Evolutionary conservation across 2,797 vertebrate genomes (phyloP).

Genomic region (Numenius phaeopus): DNA sequence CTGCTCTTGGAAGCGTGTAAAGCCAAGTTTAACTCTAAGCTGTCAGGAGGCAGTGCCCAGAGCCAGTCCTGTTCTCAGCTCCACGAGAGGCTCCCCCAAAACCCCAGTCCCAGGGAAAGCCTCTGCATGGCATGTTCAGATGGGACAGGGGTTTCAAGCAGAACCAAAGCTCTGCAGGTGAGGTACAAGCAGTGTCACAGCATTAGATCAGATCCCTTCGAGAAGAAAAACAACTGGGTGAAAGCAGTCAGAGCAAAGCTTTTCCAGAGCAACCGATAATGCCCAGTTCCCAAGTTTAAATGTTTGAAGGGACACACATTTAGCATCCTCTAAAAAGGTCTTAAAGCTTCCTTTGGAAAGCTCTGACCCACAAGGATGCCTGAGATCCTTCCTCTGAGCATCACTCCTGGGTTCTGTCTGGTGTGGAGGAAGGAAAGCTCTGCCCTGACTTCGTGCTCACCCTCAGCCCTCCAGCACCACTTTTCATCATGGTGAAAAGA

Average conservation of each 20-base stretch:
- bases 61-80: not conserved
- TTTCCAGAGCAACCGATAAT: not conserved
- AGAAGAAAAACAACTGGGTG: not conserved
- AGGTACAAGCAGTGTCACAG: not conserved
- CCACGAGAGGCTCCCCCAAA: not conserved
- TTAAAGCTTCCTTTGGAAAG: not conserved
- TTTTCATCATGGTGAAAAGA: not conserved
- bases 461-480: not conserved
- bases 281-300: not conserved
- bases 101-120: not conserved
- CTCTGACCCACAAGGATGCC: not conserved
- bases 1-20: slow-evolving; percentile 4
- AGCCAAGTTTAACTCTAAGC: slow-evolving; percentile 35
- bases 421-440: not conserved
- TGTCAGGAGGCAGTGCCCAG: not conserved
- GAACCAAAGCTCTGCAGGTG: not conserved
- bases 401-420: rapidly evolving
- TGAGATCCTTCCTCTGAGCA: not conserved
- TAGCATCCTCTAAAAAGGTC: not conserved
- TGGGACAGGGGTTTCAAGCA: rapidly evolving
- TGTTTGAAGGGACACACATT: not conserved
- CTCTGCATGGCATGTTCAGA: rapidly evolving
- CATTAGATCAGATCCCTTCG: not conserved
- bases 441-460: not conserved
- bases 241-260: not conserved